A percentile compares a stretch with the other conserved stretches of the same genome.
These are phyloP conservation scores for Aphelocoma coerulescens DNA, from an alignment of 2,113 vertebrate species.

Conservation along the genomic window DNA sequence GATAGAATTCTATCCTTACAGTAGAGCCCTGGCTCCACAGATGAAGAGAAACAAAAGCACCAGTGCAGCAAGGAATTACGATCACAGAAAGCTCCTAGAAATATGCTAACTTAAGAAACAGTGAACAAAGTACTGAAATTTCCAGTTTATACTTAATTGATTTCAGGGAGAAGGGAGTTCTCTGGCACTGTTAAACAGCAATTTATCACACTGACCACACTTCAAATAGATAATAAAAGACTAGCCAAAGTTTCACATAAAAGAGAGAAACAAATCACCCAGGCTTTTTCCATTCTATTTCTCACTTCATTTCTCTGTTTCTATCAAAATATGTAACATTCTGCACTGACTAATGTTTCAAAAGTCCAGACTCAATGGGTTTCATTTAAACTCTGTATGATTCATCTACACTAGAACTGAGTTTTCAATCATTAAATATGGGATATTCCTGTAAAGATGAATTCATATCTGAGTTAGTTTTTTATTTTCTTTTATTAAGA, in stretches of 20 bases:
- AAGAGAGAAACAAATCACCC: slow-evolving; percentile 2
- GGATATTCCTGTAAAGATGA: slow-evolving; percentile 64
- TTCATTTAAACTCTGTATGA: slow-evolving; percentile 56
- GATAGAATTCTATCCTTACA: slow-evolving; percentile 77
- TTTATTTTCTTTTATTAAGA: slow-evolving; percentile 26
- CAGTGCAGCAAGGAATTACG: slow-evolving; percentile 59
- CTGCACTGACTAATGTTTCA: slow-evolving; percentile 51
- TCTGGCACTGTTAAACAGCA: slow-evolving; percentile 62
- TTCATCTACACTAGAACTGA: slow-evolving; percentile 53
- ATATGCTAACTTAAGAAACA: slow-evolving; percentile 70
- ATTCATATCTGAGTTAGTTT: slow-evolving; percentile 1
- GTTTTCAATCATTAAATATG: slow-evolving; percentile 39
- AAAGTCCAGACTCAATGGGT: slow-evolving; percentile 14
- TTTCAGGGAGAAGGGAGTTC: slow-evolving; percentile 59
- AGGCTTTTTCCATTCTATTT: slow-evolving; percentile 62
- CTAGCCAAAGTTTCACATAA: slow-evolving; percentile 41
- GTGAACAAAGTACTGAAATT: slow-evolving; percentile 66
- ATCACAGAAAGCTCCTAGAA: slow-evolving; percentile 67
- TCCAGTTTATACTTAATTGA: slow-evolving; percentile 69
- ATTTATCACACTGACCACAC: slow-evolving; percentile 53
- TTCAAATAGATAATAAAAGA: slow-evolving; percentile 55
- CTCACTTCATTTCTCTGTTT: slow-evolving; percentile 67
- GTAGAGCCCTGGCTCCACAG: slow-evolving; percentile 66
- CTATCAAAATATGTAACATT: slow-evolving; percentile 49
- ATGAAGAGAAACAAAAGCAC: slow-evolving; percentile 74